phyloP scores from a whole-genome alignment of 2,888 invertebrate species.

The Bembecia ichneumoniformis region DNA sequence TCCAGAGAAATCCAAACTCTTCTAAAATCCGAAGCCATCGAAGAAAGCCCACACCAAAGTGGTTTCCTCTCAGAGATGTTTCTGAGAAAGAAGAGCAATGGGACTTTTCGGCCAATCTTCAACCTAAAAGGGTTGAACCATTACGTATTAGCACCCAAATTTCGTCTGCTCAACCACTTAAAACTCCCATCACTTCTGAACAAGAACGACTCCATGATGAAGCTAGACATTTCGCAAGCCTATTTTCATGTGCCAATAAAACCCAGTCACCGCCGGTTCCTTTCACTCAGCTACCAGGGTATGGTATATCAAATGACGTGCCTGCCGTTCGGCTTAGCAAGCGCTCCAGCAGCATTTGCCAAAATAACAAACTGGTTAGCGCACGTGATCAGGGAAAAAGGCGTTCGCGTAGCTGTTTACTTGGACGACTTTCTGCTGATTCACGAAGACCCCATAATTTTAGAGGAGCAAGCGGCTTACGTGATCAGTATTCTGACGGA shows the following conservation, averaged over 20 bases:
- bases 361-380: conserved; percentile 8
- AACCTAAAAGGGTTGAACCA: background rate
- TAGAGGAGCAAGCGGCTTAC: conserved; percentile 6
- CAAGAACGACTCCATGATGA: conserved; percentile 6
- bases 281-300: conserved; percentile 2
- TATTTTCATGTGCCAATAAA: conserved; percentile 6
- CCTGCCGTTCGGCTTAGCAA: conserved; percentile 4
- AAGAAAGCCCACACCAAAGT: background rate
- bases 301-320: conserved; percentile 3
- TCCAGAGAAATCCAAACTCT: background rate
- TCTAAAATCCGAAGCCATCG: background rate
- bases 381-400: conserved; percentile 2
- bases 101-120: background rate
- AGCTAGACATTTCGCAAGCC: conserved; percentile 8
- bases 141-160: conserved; percentile 5
- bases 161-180: conserved; percentile 5
- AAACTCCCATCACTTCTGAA: conserved; percentile 5
- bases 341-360: background rate
- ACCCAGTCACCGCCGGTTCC: conserved; percentile 4
- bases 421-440: conserved; percentile 13
- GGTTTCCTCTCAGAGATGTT: background rate
- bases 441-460: background rate
- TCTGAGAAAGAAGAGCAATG: background rate
- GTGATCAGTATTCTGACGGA: conserved; percentile 2
- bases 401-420: conserved; percentile 15